Conservation (phyloP, 1,140 invertebrate species). For the Battus philenor region DNA sequence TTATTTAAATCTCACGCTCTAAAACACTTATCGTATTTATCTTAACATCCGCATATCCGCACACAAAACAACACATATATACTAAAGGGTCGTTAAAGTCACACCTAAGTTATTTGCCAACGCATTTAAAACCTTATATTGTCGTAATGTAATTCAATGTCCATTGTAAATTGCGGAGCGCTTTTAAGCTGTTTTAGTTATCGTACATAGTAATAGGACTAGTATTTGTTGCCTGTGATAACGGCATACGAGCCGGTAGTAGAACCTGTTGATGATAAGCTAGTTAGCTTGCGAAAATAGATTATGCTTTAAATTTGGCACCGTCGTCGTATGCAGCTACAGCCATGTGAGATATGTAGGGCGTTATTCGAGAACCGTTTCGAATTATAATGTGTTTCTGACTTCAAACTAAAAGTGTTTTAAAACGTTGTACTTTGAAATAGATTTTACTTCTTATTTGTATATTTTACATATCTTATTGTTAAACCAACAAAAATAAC, state of each 20-base stretch:
- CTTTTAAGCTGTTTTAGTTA: constrained; percentile 3
- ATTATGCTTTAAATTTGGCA: constrained; percentile 61
- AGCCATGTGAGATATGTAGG: constrained; percentile 20
- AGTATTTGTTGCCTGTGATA: constrained; percentile 73
- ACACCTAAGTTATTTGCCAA: too few species aligned
- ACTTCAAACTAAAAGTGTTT: constrained; percentile 1
- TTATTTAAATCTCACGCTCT: too few species aligned
- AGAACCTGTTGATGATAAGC: constrained; percentile 72
- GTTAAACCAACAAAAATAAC: too few species aligned
- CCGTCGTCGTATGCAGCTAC: constrained; percentile 34
- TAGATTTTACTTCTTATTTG: too few species aligned
- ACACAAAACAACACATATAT: constrained; percentile 3
- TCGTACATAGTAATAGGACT: constrained; percentile 19
- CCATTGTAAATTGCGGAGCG: too few species aligned
- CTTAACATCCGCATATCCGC: too few species aligned
- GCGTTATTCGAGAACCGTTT: constrained; percentile 7
- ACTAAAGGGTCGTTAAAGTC: constrained; percentile 9
- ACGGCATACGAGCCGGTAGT: constrained; percentile 63
- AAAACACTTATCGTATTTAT: too few species aligned
- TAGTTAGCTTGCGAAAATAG: constrained; percentile 69
- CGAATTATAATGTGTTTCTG: constrained; percentile 10
- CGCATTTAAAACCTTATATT: too few species aligned
- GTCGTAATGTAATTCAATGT: too few species aligned
- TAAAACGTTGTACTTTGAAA: too few species aligned
- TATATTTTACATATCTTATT: too few species aligned